Conservation (phyloP, 2,888 invertebrate genomes). For the Hololepta plana region DNA sequence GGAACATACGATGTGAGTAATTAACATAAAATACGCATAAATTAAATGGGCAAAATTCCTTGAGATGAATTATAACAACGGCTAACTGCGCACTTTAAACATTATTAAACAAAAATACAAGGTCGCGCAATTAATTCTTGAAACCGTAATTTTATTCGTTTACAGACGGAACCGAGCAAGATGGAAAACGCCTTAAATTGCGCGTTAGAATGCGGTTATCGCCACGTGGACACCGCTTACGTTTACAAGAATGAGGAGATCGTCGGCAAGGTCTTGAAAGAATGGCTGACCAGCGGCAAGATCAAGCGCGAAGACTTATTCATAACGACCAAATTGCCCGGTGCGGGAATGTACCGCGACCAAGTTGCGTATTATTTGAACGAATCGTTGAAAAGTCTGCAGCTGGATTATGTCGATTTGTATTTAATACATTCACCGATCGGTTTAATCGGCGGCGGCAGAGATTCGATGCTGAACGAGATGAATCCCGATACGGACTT, state of each 20-base stretch:
- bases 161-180: slow-evolving; percentile 39
- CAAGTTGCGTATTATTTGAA: slow-evolving; percentile 41
- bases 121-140: too few relatives aligned
- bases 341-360: slow-evolving; percentile 35
- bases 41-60: too few relatives aligned
- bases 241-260: slow-evolving; percentile 61
- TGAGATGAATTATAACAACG: too few relatives aligned
- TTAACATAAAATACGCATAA: too few relatives aligned
- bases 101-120: too few relatives aligned
- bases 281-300: slow-evolving; percentile 42
- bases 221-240: slow-evolving; percentile 59
- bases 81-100: too few relatives aligned
- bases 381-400: slow-evolving; percentile 42
- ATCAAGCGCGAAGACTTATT: slow-evolving; percentile 55
- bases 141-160: too few relatives aligned
- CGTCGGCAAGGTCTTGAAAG: slow-evolving; percentile 47
- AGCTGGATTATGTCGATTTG: slow-evolving; percentile 57
- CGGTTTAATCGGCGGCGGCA: slow-evolving; percentile 41
- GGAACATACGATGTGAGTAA: too few relatives aligned
- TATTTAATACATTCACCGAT: slow-evolving; percentile 62
- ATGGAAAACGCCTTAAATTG: slow-evolving; percentile 40
- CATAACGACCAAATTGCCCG: slow-evolving; percentile 59
- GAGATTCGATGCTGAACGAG: slow-evolving; percentile 33
- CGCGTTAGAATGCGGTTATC: slow-evolving; percentile 51
- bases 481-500: slow-evolving; percentile 46